Percentiles rank a stretch among this genome's conserved stretches.
Evolutionary conservation across 1,140 invertebrate species (phyloP).

Genomic region (Trachymyrmex cornetzi): DNA sequence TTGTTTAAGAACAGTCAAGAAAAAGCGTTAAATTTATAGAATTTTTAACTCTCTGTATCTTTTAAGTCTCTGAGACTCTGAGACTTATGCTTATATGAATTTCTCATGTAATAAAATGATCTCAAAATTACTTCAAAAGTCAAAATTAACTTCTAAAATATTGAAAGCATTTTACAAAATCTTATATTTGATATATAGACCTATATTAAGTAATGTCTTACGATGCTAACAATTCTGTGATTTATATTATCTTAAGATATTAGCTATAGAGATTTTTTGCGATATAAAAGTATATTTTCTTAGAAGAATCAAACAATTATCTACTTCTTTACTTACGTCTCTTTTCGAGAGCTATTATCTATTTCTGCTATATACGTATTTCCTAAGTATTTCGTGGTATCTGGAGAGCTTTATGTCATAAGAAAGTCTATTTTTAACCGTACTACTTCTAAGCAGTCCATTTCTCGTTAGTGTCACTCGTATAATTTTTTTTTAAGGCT

Average conservation of each 20-base stretch:
- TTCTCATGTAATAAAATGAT: too few relatives aligned
- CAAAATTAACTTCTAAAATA: too few relatives aligned
- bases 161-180: background rate
- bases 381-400: background rate
- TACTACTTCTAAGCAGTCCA: background rate
- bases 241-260: too few relatives aligned
- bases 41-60: background rate
- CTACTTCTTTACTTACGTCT: background rate
- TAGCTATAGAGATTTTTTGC: background rate
- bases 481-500: constrained; percentile 3
- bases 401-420: background rate
- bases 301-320: background rate
- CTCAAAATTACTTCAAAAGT: too few relatives aligned
- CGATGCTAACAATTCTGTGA: too few relatives aligned
- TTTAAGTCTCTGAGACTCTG: background rate
- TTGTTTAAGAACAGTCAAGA: background rate
- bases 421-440: background rate
- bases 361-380: background rate
- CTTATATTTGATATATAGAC: background rate
- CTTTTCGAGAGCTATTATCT: background rate
- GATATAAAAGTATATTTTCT: background rate
- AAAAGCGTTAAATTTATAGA: background rate
- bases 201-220: too few relatives aligned
- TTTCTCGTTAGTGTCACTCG: background rate
- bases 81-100: too few relatives aligned